Base-by-base conservation (phyloP, 2,888 invertebrate species). In the Ophion ventricosus region DNA sequence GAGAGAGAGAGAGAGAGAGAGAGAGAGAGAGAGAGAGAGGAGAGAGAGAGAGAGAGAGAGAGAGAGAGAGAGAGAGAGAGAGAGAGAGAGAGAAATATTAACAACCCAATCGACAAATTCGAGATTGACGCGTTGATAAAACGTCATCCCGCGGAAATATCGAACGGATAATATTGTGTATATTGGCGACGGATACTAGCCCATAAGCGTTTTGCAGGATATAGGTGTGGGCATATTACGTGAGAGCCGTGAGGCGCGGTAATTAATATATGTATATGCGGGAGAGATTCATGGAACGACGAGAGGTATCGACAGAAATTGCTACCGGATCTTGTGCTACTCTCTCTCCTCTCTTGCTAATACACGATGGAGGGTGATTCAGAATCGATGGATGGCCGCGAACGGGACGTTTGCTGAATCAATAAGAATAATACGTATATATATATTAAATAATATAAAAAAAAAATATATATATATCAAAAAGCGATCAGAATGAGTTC, bases 291-390 rank as follows among this genome's bases (percentile, higher is more conserved):
- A 67, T 43, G 29, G 56, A 20, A 40, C 25, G 66, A 66, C 61
- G 61, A 69, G 26, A 69, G 35, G 74, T 82, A 82, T 82, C 82
- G 82, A 82, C 63, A 69, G 78, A 78, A 78, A 74, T 49, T 61
- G 82, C 78, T 78, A 78, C 69, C 74, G 82, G 73, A 74, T 73
- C 73, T 67, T 54, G 61, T 78, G 59, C 78, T 40, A 43, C 35
- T 26, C 56, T n/a, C 74, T 63, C 73, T 40, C 43, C 40, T 40
- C 66, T 66, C 66, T 35, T 11, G 14, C n/a, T 70, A 14, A 20
- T 56, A 70, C 17, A 26, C 4, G 56, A 23, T 67, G 49, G 25
- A 49, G 67, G 43, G 14, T 23, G 11, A 23, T 67, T 67, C 67
- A 67, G 10, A 67, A 49, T 14, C 20, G 17, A 11, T 49, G 17